Conservation (phyloP, 1,140 invertebrate genomes). For the Mylabris phalerata region DNA sequence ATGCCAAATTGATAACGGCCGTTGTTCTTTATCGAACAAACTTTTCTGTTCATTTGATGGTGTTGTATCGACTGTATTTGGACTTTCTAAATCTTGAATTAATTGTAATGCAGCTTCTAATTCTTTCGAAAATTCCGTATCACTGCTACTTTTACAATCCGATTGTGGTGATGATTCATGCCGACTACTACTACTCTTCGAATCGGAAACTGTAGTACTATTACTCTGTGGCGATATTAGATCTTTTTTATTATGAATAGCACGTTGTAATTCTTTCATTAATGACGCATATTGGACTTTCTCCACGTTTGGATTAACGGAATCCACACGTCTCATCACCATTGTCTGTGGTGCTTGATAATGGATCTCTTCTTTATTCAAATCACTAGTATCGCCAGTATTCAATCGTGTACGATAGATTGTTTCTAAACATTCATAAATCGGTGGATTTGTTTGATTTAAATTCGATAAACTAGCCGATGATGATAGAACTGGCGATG, state of each 20-base stretch:
- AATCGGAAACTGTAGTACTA: slow-evolving; percentile 24
- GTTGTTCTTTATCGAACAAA: slow-evolving; percentile 7
- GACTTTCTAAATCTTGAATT: slow-evolving; percentile 47
- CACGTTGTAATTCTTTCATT: slow-evolving; percentile 44
- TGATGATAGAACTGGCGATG: slow-evolving; percentile 42
- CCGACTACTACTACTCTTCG: slow-evolving; percentile 31
- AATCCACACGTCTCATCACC: slow-evolving; percentile 25
- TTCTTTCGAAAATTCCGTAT: slow-evolving; percentile 44
- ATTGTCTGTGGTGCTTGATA: slow-evolving; percentile 36
- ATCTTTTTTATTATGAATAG: slow-evolving; percentile 37
- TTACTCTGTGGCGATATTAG: slow-evolving; percentile 32
- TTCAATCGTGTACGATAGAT: slow-evolving; percentile 28
- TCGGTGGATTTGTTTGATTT: slow-evolving; percentile 33
- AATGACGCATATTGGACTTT: slow-evolving; percentile 45
- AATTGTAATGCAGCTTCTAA: slow-evolving; percentile 44
- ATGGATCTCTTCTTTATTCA: slow-evolving; percentile 27
- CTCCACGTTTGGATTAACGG: slow-evolving; percentile 33
- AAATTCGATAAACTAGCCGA: slow-evolving; percentile 43
- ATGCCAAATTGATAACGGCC: slow-evolving; percentile 30
- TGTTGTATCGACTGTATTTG: slow-evolving; percentile 42
- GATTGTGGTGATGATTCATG: slow-evolving; percentile 21
- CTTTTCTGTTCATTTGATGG: slow-evolving; percentile 35
- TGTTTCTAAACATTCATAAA: slow-evolving; percentile 44
- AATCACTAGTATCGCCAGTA: slow-evolving; percentile 30
- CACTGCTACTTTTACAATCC: slow-evolving; percentile 36